Evolutionary conservation across 2,797 vertebrate genomes (phyloP).

Genomic region (Eleutherodactylus coqui): DNA sequence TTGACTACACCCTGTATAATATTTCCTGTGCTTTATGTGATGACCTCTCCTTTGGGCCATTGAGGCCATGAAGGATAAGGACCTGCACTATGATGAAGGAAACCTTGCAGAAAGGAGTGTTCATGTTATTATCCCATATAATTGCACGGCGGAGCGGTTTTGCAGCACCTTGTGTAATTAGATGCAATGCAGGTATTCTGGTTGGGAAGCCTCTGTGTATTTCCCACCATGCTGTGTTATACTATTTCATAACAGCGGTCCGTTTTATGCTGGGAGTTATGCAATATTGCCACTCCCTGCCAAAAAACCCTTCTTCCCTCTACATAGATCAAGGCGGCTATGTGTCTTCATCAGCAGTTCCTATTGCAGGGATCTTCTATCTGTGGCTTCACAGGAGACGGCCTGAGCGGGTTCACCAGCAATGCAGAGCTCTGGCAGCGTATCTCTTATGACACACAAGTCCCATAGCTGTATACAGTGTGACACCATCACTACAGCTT

Average conservation of each 20-base stretch:
- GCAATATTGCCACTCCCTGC: slow-evolving; percentile 7
- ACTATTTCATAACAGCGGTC: neutral
- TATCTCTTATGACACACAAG: neutral
- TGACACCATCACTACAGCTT: slow-evolving; percentile 6
- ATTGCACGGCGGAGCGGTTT: neutral
- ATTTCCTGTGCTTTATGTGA: too few species aligned
- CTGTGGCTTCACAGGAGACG: neutral
- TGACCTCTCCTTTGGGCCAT: too few species aligned
- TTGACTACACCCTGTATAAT: too few species aligned
- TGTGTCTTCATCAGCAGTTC: neutral
- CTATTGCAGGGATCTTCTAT: neutral
- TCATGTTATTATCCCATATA: neutral
- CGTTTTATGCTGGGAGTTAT: neutral
- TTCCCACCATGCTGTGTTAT: neutral
- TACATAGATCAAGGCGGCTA: neutral
- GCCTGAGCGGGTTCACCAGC: neutral
- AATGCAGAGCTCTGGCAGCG: neutral
- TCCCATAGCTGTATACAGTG: neutral
- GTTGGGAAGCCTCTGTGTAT: neutral
- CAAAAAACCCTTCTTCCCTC: neutral
- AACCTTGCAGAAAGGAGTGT: neutral
- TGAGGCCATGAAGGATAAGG: too few species aligned
- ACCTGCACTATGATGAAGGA: too few species aligned
- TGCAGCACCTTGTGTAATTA: neutral
- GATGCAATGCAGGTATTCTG: neutral